phyloP scores from a whole-genome alignment of 2,797 vertebrate genomes.

The Siniperca scherzeri region DNA sequence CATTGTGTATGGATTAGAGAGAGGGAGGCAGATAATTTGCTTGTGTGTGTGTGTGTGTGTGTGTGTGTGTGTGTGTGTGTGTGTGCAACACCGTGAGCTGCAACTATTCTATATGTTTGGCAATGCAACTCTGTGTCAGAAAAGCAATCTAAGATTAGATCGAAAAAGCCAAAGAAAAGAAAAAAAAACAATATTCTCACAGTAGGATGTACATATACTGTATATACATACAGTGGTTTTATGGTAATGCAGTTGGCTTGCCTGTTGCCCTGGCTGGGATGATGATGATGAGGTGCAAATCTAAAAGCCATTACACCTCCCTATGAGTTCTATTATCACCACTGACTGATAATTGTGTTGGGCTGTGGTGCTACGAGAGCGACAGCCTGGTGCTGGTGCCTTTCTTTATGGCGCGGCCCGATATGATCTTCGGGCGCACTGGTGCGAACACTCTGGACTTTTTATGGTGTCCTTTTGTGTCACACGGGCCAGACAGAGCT shows the following conservation, averaged over 20 bases:
- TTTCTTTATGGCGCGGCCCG: constrained; percentile 65
- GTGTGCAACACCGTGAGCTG: not conserved
- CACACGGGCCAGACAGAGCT: constrained; percentile 62
- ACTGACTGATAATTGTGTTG: constrained; percentile 79
- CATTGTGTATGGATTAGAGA: constrained; percentile 58
- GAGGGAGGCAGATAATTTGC: constrained; percentile 41
- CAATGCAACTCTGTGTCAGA: constrained; percentile 13
- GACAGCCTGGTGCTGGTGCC: constrained; percentile 57
- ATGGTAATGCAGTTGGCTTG: constrained; percentile 58
- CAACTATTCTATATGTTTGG: constrained; percentile 37
- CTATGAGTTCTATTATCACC: constrained; percentile 81
- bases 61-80: constrained; percentile 1
- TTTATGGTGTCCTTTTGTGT: constrained; percentile 81
- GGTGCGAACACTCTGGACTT: constrained; percentile 72
- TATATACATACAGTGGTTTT: constrained; percentile 44
- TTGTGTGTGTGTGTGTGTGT: not conserved
- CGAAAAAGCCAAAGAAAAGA: constrained; percentile 20
- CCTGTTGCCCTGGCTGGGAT: constrained; percentile 53
- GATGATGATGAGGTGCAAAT: constrained; percentile 82
- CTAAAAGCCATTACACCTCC: constrained; percentile 81
- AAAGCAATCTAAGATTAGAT: constrained; percentile 23
- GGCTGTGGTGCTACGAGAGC: constrained; percentile 65
- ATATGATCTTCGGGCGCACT: constrained; percentile 77
- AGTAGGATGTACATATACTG: constrained; percentile 8
- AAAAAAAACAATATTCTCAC: constrained; percentile 29